Base-by-base conservation (phyloP, 2,888 invertebrate genomes). In the Blastobasis adustella region DNA sequence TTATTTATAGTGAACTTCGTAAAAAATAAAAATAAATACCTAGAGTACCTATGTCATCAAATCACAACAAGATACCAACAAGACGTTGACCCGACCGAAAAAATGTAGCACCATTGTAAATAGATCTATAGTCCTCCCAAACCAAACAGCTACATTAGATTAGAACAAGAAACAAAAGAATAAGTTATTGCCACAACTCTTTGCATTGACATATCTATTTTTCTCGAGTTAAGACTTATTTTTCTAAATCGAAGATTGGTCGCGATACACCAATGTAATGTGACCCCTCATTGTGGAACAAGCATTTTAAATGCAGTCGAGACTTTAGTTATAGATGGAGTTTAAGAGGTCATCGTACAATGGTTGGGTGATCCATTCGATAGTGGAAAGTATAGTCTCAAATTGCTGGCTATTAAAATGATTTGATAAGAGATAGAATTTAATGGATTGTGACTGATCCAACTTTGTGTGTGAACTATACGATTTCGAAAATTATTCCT, bases 181-280 rank as follows among this genome's bases (percentile, higher is more conserved):
- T 71, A 52, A 54, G 67, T 69, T 71, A 74, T 74, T 66, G 66
- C 66, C 44, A 61, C 63, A 65, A 58, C 54, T 57, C 52, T 55
- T 53, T 47, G 58, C 58, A 69, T 65, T 73, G 75, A 73, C 73
- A 67, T 64, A 61, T 68, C 73, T 68, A 74, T 75, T 67, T 66
- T 67, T 74, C 72, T 69, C 61, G 57, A 55, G 58, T 57, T 58
- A 60, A 61, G 64, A 60, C 60, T 62, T 64, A 65, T 72, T 67
- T 71, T 67, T 70, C 65, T 66, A 60, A 69, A 63, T 63, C 69
- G 61, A 46, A 69, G 66, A 70, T 67, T 66, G 52, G 23, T 23
- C 23, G 23, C 23, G 23, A 23, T 23, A 23, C 23, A 3, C 23
- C 23, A 23, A 3, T 23, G 23, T 23, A 23, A 23, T 23, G 2